Evolutionary conservation across 2,888 invertebrate species (phyloP).

Genomic region (Arge pagana): DNA sequence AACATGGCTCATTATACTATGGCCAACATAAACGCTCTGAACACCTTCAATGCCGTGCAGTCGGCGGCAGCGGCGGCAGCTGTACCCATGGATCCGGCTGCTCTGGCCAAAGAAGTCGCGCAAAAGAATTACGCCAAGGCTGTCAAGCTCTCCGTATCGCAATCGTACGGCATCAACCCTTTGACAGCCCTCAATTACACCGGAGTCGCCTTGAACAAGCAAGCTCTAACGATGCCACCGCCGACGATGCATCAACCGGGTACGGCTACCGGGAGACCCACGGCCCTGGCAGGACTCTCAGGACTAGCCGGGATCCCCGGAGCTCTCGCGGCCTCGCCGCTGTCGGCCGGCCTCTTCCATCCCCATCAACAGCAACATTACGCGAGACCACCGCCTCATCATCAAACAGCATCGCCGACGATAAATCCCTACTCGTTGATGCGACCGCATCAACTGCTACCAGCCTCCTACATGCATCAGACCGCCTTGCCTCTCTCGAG

Average conservation of each 20-base stretch:
- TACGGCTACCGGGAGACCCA: constrained; percentile 40
- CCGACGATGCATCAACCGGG: constrained; percentile 45
- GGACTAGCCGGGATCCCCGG: constrained; percentile 45
- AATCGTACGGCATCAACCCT: constrained; percentile 55
- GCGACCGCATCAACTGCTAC: constrained; percentile 52
- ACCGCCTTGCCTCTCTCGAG: constrained; percentile 43
- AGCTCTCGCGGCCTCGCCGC: constrained; percentile 39
- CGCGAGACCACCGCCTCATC: constrained; percentile 45
- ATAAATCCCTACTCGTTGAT: constrained; percentile 61
- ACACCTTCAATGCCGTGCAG: constrained; percentile 46
- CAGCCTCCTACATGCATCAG: constrained; percentile 47
- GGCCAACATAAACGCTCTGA: constrained; percentile 41
- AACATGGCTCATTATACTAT: constrained; percentile 45
- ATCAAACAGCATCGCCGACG: constrained; percentile 51
- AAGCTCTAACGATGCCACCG: constrained; percentile 57
- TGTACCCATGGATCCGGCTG: constrained; percentile 62
- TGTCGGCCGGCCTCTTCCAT: constrained; percentile 55
- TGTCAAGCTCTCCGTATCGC: constrained; percentile 64
- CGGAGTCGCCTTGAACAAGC: constrained; percentile 73
- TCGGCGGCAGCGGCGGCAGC: constrained; percentile 37
- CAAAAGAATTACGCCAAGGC: constrained; percentile 83
- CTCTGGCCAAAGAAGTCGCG: constrained; percentile 79
- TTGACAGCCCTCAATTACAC: constrained; percentile 71
- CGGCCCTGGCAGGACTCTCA: constrained; percentile 35
- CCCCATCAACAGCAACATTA: no score